phyloP scores from a whole-genome alignment of 2,797 vertebrate species.

The Spinus olivaceus region DNA sequence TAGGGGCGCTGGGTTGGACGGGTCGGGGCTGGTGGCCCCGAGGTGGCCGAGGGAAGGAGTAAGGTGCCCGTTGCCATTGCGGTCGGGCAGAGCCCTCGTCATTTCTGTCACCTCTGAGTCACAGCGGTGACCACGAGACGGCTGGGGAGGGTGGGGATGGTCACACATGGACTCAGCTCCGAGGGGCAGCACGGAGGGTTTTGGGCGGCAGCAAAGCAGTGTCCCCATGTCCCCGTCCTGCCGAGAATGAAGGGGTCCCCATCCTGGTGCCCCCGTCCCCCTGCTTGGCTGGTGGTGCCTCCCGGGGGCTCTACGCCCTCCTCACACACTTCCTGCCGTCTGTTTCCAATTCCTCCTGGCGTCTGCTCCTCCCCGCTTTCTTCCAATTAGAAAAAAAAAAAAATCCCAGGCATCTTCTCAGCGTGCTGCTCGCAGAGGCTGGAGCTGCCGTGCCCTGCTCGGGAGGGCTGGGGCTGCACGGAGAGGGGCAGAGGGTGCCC shows the following conservation, averaged over 20 bases:
- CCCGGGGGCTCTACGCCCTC: slow-evolving; percentile 23
- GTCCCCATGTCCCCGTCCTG: fast-evolving
- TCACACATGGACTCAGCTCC: fast-evolving
- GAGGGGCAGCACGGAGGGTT: not conserved
- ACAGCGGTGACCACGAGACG: not conserved
- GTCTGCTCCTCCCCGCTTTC: slow-evolving; percentile 35
- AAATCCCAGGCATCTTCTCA: slow-evolving; percentile 39
- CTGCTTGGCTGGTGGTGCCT: slow-evolving; percentile 17
- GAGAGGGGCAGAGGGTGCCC: not conserved
- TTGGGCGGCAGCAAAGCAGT: not conserved
- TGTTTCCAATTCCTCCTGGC: slow-evolving; percentile 64
- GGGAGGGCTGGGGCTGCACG: fast-evolving
- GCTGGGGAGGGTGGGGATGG: not conserved
- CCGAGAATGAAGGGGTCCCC: not conserved
- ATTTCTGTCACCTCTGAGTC: slow-evolving; percentile 9
- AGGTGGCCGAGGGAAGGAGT: not conserved
- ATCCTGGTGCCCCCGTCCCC: not conserved
- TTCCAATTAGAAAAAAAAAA: slow-evolving; percentile 27
- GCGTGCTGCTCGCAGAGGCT: not conserved
- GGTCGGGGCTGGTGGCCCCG: not conserved
- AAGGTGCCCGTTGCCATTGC: fast-evolving
- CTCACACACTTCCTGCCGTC: slow-evolving; percentile 52
- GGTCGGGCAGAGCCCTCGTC: not conserved
- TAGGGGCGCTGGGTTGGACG: not conserved
- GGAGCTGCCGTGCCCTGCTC: fast-evolving